Evolutionary conservation across 2,113 vertebrate genomes (phyloP).

Genomic region (Columbina picui): DNA sequence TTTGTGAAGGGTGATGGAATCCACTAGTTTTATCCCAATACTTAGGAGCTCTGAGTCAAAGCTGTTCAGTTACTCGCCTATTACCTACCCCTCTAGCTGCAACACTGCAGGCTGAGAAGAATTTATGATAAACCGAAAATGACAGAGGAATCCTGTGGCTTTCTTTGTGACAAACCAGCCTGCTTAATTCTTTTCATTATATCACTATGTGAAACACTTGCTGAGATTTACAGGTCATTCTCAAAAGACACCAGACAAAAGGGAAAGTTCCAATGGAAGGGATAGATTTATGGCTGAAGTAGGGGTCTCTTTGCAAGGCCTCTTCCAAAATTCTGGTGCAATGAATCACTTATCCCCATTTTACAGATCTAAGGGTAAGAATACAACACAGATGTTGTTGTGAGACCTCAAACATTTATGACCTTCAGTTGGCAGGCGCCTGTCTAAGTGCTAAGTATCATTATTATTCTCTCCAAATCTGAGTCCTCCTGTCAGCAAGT

Average conservation of each 20-base stretch:
- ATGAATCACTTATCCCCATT: not conserved
- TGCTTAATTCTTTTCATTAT: not conserved
- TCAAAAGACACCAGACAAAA: not conserved
- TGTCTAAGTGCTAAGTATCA: slow-evolving; percentile 48
- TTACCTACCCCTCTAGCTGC: not conserved
- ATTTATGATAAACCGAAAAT: not conserved
- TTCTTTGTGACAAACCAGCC: not conserved
- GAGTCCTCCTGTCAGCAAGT: slow-evolving; percentile 40
- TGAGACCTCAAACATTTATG: slow-evolving; percentile 36
- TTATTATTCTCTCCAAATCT: slow-evolving; percentile 53
- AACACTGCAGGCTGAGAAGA: not conserved
- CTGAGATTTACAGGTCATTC: not conserved
- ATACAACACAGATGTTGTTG: slow-evolving; percentile 37
- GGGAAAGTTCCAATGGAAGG: not conserved
- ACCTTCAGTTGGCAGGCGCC: slow-evolving; percentile 42
- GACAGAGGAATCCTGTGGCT: not conserved
- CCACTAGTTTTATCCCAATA: not conserved
- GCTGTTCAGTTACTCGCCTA: not conserved
- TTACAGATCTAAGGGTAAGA: not conserved
- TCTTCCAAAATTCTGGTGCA: not conserved
- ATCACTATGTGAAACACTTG: not conserved
- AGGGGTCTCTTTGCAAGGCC: not conserved
- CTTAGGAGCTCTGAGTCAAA: not conserved
- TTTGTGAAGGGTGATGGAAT: not conserved
- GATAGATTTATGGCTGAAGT: not conserved